Evolutionary conservation across 2,113 vertebrate genomes (phyloP), one percentile per base, ranked within the genome.

Genomic region (Crypturellus undulatus): DNA sequence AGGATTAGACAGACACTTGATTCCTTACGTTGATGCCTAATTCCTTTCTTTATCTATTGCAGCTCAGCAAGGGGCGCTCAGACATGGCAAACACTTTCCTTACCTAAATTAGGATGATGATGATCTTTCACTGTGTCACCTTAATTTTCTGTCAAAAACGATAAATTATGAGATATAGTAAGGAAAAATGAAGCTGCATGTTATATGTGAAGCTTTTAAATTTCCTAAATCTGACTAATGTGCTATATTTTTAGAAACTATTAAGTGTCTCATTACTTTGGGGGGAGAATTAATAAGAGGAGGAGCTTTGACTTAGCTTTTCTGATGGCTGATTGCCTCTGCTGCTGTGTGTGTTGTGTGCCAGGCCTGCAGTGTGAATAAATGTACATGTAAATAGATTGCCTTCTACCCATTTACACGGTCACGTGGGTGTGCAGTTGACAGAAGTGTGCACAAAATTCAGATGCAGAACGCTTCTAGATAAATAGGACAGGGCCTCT

Each of bases 1-100:
- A 92, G 91, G 86, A 93, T 96, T 91, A 95, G 79, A 64, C 25
- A 87, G 49, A 20, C 79, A 63, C 62, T 77, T 56, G 63, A 36
- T 90, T 92, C 68, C 24, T 51, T 52, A 1, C 34, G 43, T 70
- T 38, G 40, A 73, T 21, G 36, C 30, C 76, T 76, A 30, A 22
- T 95, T 90, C 77, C 56, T 71, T 93, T 75, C 42, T 90, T 94
- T 93, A 70, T 88, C 79, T 59, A 72, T 63, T 54, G 54, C 72
- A 83, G 49, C 60, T 93, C 91, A 88, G 79, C 54, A 67, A 45
- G 32, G n/a, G 59, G 64, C 68, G 92, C 88, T 69, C 90, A 45
- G 30, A 19, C 65, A 67, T 38, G 75, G 90, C 85, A 82, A 87
- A 76, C 6, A 1, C 40, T 24, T 0, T 30, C 75, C 85, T 88